These are phyloP conservation scores for Penaeus chinensis DNA, from an alignment of 1,140 invertebrate genomes.

Conservation along the genomic window DNA sequence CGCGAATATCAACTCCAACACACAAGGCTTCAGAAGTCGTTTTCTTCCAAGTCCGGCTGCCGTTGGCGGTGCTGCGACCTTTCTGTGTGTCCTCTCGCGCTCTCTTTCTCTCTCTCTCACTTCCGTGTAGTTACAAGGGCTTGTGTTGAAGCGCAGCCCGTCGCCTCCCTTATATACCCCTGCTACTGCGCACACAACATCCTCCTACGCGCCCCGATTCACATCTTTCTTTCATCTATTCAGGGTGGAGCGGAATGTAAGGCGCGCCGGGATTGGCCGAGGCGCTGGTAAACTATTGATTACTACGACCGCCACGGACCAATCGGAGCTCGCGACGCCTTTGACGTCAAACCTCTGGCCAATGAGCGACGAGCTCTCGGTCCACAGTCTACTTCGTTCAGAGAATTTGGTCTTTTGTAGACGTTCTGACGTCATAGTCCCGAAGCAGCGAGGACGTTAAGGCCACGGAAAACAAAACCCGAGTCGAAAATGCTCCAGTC, in stretches of 20 bases:
- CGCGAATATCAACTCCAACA: no score
- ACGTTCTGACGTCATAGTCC: conserved; percentile 45
- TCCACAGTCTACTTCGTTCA: conserved; percentile 52
- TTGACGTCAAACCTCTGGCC: conserved; percentile 36
- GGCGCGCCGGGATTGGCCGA: conserved; percentile 23
- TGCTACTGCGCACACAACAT: conserved; percentile 37
- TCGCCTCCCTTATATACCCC: conserved; percentile 31
- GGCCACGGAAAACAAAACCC: conserved; percentile 52
- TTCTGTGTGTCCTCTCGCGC: background rate
- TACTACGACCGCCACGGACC: conserved; percentile 26
- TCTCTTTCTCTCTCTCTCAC: conserved; percentile 4
- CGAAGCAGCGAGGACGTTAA: conserved; percentile 39
- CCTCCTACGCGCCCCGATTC: conserved; percentile 52
- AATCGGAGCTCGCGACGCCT: conserved; percentile 34
- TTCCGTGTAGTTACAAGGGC: background rate
- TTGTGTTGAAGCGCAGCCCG: background rate
- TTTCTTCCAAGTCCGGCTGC: background rate
- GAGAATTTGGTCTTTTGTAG: conserved; percentile 50
- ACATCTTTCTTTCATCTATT: conserved; percentile 57
- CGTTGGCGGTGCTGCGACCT: background rate
- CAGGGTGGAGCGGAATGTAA: conserved; percentile 44
- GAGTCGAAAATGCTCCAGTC: conserved; percentile 36
- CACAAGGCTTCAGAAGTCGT: no score
- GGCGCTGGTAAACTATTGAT: conserved; percentile 42
- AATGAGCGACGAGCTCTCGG: conserved; percentile 33